Evolutionary conservation across 2,888 invertebrate genomes (phyloP).

Genomic region (Operophtera brumata): DNA sequence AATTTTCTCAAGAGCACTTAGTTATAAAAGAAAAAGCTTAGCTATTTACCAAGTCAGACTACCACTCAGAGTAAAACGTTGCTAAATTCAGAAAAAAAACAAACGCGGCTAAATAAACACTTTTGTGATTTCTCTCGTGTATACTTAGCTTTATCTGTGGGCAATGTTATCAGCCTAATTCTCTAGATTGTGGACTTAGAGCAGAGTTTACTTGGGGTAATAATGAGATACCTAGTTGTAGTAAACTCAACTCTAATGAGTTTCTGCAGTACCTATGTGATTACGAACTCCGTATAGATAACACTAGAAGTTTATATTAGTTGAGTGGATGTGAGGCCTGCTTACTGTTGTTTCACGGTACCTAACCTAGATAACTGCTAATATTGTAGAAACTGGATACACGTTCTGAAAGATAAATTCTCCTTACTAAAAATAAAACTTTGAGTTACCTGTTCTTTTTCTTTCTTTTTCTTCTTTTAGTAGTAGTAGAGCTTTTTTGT

Average conservation of each 20-base stretch:
- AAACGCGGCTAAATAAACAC: constrained; percentile 54
- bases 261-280: constrained; percentile 23
- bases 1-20: constrained; percentile 39
- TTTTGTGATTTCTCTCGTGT: constrained; percentile 31
- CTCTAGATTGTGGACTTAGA: constrained; percentile 27
- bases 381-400: not conserved
- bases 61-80: constrained; percentile 57
- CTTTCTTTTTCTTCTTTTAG: too few species aligned
- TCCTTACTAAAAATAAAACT: too few species aligned
- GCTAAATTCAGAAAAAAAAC: constrained; percentile 66
- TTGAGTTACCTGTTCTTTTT: too few species aligned
- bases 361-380: not conserved
- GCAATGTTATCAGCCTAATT: constrained; percentile 38
- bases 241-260: constrained; percentile 16
- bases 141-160: constrained; percentile 39
- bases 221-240: constrained; percentile 13
- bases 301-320: constrained; percentile 22
- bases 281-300: constrained; percentile 24
- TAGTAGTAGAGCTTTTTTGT: too few species aligned
- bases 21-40: constrained; percentile 46
- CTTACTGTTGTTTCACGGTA: not conserved
- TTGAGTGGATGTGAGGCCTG: not conserved
- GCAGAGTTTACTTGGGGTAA: constrained; percentile 11
- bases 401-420: too few species aligned
- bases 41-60: constrained; percentile 51